Evolutionary conservation across 1,140 invertebrate genomes (phyloP).

Genomic region (roundworm (Caenorhabditis elegans)): DNA sequence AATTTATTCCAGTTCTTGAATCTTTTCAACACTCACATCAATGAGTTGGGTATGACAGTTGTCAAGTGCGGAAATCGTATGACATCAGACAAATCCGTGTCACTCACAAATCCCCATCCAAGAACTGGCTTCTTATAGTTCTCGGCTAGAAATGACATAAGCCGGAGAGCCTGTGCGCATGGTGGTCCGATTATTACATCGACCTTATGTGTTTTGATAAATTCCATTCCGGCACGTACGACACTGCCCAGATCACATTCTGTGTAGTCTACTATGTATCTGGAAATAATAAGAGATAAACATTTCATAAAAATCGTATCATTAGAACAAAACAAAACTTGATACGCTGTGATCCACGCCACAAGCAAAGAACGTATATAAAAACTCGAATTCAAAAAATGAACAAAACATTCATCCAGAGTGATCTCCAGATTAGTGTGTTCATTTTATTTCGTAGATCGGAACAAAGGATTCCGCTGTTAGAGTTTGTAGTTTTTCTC

Average conservation of each 20-base stretch:
- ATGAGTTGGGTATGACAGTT: background rate
- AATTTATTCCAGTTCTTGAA: no score
- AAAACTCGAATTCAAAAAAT: no score
- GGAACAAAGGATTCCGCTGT: no score
- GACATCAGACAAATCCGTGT: background rate
- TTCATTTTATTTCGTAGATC: no score
- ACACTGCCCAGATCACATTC: background rate
- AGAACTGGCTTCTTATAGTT: background rate
- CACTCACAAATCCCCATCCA: conserved; percentile 4
- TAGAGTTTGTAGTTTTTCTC: no score
- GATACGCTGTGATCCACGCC: no score
- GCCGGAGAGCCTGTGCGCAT: background rate
- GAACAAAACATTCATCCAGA: no score
- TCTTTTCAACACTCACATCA: background rate
- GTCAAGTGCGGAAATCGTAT: background rate
- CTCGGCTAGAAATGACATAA: background rate
- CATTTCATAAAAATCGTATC: no score
- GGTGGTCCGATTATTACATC: background rate
- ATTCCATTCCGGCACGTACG: background rate
- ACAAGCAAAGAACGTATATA: no score
- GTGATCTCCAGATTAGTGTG: no score
- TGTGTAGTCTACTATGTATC: background rate
- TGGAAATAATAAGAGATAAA: background rate
- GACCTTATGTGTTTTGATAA: background rate
- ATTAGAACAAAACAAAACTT: no score